Evolutionary conservation across 2,113 vertebrate species (phyloP).

Genomic region (Mastomys coucha): DNA sequence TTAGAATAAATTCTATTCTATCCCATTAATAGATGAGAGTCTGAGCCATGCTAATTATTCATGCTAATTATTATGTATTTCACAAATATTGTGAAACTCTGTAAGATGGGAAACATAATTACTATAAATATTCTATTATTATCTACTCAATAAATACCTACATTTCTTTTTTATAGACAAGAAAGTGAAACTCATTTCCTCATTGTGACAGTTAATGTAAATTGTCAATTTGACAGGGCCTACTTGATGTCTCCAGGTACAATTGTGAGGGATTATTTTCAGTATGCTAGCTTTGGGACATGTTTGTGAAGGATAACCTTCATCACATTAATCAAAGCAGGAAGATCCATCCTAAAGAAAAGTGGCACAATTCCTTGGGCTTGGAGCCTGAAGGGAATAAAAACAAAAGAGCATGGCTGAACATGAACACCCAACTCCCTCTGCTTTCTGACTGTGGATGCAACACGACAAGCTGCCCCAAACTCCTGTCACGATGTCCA

Average conservation of each 20-base stretch:
- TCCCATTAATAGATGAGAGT: conserved; percentile 3
- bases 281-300: not conserved
- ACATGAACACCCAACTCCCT: not conserved
- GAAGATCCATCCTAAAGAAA: not conserved
- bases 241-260: not conserved
- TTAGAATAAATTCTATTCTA: not conserved
- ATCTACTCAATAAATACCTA: not conserved
- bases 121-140: not conserved
- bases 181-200: not conserved
- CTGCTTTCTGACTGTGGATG: not conserved
- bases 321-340: not conserved
- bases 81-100: not conserved
- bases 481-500: not conserved
- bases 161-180: not conserved
- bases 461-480: not conserved
- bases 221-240: not conserved
- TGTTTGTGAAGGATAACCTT: not conserved
- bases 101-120: not conserved
- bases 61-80: not conserved
- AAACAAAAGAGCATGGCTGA: not conserved
- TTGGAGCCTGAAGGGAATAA: no score
- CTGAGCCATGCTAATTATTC: not conserved
- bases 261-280: not conserved
- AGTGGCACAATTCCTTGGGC: not conserved
- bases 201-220: not conserved